These are phyloP conservation scores for Amazona ochrocephala DNA, from an alignment of 2,797 vertebrate species.

Conservation along the genomic window DNA sequence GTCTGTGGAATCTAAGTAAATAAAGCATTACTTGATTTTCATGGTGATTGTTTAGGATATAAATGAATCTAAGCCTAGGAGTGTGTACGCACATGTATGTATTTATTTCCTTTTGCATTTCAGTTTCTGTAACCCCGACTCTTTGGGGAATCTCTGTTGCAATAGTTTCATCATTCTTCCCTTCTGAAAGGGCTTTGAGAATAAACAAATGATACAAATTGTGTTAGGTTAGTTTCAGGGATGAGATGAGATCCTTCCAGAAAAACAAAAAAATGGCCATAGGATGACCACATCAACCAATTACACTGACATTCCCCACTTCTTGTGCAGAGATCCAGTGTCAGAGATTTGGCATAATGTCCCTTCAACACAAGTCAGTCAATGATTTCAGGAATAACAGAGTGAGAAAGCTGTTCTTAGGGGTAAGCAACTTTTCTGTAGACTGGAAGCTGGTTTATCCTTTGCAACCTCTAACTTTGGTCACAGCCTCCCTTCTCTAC, in stretches of 20 bases:
- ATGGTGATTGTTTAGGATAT: not conserved
- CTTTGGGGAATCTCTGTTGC: not conserved
- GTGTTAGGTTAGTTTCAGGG: not conserved
- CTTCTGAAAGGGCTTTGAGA: not conserved
- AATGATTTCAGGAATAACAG: not conserved
- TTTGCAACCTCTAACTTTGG: not conserved
- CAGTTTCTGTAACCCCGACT: not conserved
- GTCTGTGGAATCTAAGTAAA: not conserved
- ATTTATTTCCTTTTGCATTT: not conserved
- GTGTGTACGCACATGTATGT: no score
- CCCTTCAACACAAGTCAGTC: not conserved
- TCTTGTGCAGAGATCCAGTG: not conserved
- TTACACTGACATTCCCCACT: not conserved
- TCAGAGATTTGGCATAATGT: not conserved
- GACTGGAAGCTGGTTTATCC: not conserved
- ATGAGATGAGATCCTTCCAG: not conserved
- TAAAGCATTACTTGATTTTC: not conserved
- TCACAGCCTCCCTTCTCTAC: not conserved
- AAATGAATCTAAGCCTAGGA: not conserved
- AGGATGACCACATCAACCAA: not conserved
- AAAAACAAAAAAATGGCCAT: not conserved
- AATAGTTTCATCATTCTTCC: not conserved
- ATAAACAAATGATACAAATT: not conserved
- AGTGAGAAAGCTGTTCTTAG: not conserved
- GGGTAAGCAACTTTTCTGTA: not conserved